Conservation (phyloP, 2,113 vertebrate genomes). For the Sinocyclocheilus rhinocerous region DNA sequence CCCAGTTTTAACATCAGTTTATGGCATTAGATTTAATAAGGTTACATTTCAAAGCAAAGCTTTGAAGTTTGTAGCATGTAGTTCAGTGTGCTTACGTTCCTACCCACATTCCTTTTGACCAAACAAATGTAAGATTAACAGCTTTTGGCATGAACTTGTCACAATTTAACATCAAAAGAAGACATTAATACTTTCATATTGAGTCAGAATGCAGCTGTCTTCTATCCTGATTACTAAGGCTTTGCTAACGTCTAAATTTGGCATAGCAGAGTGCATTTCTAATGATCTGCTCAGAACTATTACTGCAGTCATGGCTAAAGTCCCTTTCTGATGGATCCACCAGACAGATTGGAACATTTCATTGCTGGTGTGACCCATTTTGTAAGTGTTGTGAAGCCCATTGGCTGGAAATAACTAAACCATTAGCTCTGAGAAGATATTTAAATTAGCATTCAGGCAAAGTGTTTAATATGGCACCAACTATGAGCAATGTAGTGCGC, state of each 20-base stretch:
- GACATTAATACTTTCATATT: slow-evolving; percentile 20
- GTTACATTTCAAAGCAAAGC: neutral
- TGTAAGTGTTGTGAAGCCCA: slow-evolving; percentile 1
- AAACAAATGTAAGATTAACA: slow-evolving; percentile 21
- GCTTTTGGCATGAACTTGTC: neutral
- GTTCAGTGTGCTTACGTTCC: neutral
- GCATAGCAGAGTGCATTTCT: slow-evolving; percentile 31
- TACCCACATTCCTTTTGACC: neutral
- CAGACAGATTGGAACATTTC: slow-evolving; percentile 1
- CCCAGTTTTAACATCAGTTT: neutral
- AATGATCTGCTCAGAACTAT: slow-evolving; percentile 30
- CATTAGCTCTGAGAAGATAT: slow-evolving; percentile 37
- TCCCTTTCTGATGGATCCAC: slow-evolving; percentile 24
- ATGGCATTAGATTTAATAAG: neutral
- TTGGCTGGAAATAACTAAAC: slow-evolving; percentile 40
- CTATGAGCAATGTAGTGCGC: neutral
- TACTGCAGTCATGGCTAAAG: slow-evolving; percentile 5
- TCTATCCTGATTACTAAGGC: slow-evolving; percentile 24
- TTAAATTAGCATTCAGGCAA: slow-evolving; percentile 25
- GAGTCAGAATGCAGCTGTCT: slow-evolving; percentile 15
- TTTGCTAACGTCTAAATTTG: slow-evolving; percentile 1
- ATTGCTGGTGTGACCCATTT: slow-evolving; percentile 46
- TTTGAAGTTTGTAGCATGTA: neutral
- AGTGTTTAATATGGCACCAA: slow-evolving; percentile 11
- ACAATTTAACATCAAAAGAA: neutral